These are phyloP conservation scores for Gymnocypris eckloni DNA, from an alignment of 2,797 vertebrate species.

Conservation along the genomic window DNA sequence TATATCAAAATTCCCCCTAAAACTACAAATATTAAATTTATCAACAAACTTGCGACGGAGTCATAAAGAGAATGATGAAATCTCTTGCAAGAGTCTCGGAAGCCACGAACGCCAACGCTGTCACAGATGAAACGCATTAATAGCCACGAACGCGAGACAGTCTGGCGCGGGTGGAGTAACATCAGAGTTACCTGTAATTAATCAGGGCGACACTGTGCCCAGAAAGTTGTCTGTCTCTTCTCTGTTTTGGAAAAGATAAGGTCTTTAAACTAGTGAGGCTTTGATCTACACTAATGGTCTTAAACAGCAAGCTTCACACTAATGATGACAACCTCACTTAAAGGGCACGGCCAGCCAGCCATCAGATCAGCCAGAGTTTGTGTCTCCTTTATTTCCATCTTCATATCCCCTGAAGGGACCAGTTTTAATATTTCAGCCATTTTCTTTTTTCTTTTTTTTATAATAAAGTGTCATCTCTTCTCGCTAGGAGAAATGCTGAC, in stretches of 20 bases:
- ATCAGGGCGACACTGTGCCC: conserved; percentile 42
- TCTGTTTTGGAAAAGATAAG: conserved; percentile 51
- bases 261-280: conserved; percentile 57
- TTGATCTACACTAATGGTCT: conserved; percentile 64
- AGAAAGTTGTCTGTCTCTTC: conserved; percentile 51
- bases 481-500: background rate
- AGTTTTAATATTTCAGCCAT: conserved; percentile 25
- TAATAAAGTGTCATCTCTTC: conserved; percentile 20
- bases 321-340: conserved; percentile 58
- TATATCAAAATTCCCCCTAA: conserved; percentile 31
- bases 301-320: conserved; percentile 57
- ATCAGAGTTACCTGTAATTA: conserved; percentile 63
- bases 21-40: conserved; percentile 36
- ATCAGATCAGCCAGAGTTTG: conserved; percentile 25
- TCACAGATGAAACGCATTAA: conserved; percentile 67
- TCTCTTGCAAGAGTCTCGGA: conserved; percentile 72
- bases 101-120: conserved; percentile 66
- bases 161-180: conserved; percentile 45
- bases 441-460: background rate
- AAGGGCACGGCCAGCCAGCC: conserved; percentile 46
- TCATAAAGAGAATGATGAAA: conserved; percentile 74
- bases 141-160: conserved; percentile 51
- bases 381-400: conserved; percentile 34
- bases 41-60: conserved; percentile 65
- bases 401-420: conserved; percentile 16